These are phyloP conservation scores for Megalonaias nervosa DNA, from an alignment of 1,140 invertebrate species.

Conservation along the genomic window DNA sequence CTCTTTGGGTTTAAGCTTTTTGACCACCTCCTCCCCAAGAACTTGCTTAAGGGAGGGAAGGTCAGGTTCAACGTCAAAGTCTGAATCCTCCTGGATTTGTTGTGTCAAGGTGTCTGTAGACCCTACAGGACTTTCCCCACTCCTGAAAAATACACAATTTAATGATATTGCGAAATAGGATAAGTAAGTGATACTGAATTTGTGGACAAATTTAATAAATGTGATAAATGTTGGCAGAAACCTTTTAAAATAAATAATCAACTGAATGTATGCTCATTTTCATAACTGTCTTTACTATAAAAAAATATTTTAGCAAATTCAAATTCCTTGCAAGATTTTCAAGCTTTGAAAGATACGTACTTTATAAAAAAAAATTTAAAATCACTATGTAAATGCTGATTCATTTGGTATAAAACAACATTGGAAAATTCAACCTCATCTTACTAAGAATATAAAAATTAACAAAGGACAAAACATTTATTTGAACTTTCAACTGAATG, in stretches of 20 bases:
- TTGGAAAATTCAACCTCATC: too few relatives aligned
- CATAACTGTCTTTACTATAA: too few relatives aligned
- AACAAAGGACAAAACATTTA: too few relatives aligned
- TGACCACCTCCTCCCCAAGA: slow-evolving; percentile 81
- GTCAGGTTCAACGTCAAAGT: slow-evolving; percentile 86
- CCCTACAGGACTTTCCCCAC: slow-evolving; percentile 78
- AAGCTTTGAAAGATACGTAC: too few relatives aligned
- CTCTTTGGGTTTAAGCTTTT: slow-evolving; percentile 81
- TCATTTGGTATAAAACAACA: too few relatives aligned
- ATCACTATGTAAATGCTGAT: too few relatives aligned
- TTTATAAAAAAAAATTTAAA: too few relatives aligned
- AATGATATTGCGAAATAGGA: neutral
- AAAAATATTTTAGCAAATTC: too few relatives aligned
- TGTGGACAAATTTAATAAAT: neutral
- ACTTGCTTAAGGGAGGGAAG: slow-evolving; percentile 84
- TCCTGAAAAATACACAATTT: slow-evolving; percentile 59
- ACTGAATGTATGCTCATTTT: too few relatives aligned
- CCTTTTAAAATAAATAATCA: slow-evolving; percentile 19
- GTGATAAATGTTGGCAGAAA: neutral
- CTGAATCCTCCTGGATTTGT: slow-evolving; percentile 78
- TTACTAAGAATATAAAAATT: too few relatives aligned
- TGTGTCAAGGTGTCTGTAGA: slow-evolving; percentile 73
- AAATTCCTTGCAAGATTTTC: too few relatives aligned
- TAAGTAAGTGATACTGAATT: neutral
- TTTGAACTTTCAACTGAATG: too few relatives aligned